phyloP scores from a whole-genome alignment of 2,888 invertebrate genomes.

The Acanthoscelides obtectus region DNA sequence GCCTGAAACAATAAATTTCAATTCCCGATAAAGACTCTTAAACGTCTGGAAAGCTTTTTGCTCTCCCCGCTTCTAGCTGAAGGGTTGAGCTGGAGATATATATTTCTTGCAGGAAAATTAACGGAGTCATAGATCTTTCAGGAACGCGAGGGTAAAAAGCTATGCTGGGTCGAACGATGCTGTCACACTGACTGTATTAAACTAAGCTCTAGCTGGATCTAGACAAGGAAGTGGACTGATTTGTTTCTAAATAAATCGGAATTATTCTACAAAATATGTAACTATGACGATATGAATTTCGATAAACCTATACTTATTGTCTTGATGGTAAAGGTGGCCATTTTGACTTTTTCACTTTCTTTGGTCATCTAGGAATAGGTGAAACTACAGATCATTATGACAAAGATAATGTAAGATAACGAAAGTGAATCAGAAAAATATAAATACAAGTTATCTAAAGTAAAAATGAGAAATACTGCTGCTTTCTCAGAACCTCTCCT shows the following conservation, averaged over 20 bases:
- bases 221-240: background rate
- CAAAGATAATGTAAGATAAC: no score
- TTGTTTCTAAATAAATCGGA: background rate
- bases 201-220: background rate
- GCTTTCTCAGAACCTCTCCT: no score
- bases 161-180: background rate
- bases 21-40: conserved; percentile 26
- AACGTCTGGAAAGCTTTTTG: conserved; percentile 27
- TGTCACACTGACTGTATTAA: background rate
- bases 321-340: no score
- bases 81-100: conserved; percentile 32
- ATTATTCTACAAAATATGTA: no score
- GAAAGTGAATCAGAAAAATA: no score
- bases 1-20: conserved; percentile 25
- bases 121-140: conserved; percentile 38
- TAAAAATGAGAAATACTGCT: no score
- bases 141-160: conserved; percentile 5
- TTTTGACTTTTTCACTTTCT: no score
- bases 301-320: no score
- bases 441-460: no score
- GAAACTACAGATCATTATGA: no score
- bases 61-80: conserved; percentile 21
- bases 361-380: no score
- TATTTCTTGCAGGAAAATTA: conserved; percentile 40
- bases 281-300: no score